Evolutionary conservation across 1,140 invertebrate species (phyloP), one percentile per base, ranked within the genome.

Genomic region (Meteorus sp.): DNA sequence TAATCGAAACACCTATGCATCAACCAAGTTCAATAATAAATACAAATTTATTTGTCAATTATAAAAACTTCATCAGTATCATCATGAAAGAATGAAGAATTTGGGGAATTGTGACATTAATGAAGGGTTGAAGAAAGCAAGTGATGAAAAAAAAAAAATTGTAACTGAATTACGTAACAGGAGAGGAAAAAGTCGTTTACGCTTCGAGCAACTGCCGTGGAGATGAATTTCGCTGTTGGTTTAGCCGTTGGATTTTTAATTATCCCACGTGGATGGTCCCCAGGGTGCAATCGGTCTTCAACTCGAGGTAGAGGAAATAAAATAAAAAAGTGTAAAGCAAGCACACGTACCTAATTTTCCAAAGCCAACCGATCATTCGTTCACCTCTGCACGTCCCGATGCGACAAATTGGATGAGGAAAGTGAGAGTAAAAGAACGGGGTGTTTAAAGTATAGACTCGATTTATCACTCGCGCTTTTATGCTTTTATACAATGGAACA

Each of bases 231-330:
- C 25, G 25, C 22, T 25, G 33, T 43, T 43, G 25, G 11, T 43
- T 22, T 27, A 27, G 3, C 31, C 45, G 44, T 50, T 22, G 11
- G 19, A 37, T 58, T 58, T 58, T 58, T 58, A 58, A 58, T 58
- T 58, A 58, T 51, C 56, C 43, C 44, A 29, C 20, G 47, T 47
- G 56, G 56, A 48, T n/a, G 43, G 35, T 47, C 22, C 25, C 43
- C 23, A 5, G 43, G 43, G 43, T 45, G 20, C 43, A 45, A 45
- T 45, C 43, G 43, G 43, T 45, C 43, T 45, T 45, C 19, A 11
- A 4, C 13, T 7, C n/a, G n/a, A n/a, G n/a, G n/a, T n/a, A n/a
- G n/a, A n/a, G n/a, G n/a, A n/a, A n/a, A n/a, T n/a, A n/a, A n/a
- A n/a, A n/a, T n/a, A n/a, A n/a, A n/a, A n/a, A n/a, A n/a, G n/a